Evolutionary conservation across 2,113 vertebrate genomes (phyloP).

Genomic region (Istiophorus platypterus): DNA sequence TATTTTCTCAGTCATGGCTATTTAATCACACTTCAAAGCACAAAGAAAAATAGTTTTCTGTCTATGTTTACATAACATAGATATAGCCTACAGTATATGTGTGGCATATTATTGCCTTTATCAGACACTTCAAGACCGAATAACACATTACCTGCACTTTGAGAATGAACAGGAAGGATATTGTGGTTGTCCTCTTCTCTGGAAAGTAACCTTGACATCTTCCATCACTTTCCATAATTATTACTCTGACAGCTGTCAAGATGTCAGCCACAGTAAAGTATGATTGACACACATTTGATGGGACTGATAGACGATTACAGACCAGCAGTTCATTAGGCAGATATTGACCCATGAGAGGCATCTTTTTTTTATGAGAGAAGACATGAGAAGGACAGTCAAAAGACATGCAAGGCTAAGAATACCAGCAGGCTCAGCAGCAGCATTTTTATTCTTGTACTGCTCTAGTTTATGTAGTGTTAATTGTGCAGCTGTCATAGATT

Average conservation of each 20-base stretch:
- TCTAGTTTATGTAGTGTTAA: constrained; percentile 13
- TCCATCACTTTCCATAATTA: constrained; percentile 84
- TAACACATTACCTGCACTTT: constrained; percentile 24
- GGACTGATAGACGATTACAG: constrained; percentile 65
- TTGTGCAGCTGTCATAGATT: background rate
- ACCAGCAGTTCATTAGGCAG: constrained; percentile 44
- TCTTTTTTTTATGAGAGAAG: constrained; percentile 8
- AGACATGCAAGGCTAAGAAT: constrained; percentile 59
- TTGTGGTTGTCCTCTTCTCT: constrained; percentile 84
- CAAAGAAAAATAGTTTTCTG: background rate
- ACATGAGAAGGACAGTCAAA: constrained; percentile 49
- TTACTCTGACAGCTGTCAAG: constrained; percentile 65
- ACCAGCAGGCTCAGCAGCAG: constrained; percentile 34
- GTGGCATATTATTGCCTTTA: background rate
- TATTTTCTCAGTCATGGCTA: background rate
- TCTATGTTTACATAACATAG: background rate
- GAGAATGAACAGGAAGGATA: constrained; percentile 85
- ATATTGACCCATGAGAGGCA: constrained; percentile 44
- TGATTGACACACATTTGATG: constrained; percentile 64
- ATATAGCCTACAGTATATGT: too few species aligned
- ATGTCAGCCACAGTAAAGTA: constrained; percentile 30
- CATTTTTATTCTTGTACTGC: constrained; percentile 6
- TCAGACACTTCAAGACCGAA: constrained; percentile 20
- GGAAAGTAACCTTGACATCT: constrained; percentile 82
- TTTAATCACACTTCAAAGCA: constrained; percentile 19